phyloP scores from a whole-genome alignment of 23 tunicate genomes.

The Styela plicata region DNA sequence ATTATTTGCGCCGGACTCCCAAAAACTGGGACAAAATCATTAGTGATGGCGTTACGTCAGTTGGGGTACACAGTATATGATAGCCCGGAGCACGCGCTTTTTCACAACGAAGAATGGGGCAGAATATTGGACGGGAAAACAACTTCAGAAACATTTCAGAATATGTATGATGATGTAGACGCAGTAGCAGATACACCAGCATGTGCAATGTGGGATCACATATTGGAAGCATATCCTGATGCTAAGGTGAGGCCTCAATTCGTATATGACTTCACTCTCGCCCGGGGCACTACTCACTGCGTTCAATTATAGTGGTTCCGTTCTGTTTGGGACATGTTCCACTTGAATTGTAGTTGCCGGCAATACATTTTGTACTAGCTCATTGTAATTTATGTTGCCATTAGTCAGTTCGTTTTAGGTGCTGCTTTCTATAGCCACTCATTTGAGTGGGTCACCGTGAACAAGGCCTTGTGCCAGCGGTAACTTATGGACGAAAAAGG shows the following conservation, averaged over 20 bases:
- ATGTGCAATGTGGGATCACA: constrained; percentile 41
- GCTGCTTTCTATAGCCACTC: too few relatives aligned
- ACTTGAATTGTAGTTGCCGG: too few relatives aligned
- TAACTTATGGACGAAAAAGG: too few relatives aligned
- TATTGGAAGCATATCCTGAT: constrained; percentile 29
- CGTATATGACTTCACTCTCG: too few relatives aligned
- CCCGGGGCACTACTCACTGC: too few relatives aligned
- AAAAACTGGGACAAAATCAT: constrained; percentile 27
- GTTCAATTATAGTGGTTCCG: too few relatives aligned
- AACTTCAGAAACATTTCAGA: neutral
- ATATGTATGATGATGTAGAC: constrained; percentile 23
- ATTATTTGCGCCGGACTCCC: constrained; percentile 29
- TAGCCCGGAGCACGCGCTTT: constrained; percentile 13
- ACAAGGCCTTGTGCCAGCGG: too few relatives aligned
- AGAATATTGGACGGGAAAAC: constrained; percentile 21
- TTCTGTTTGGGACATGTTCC: too few relatives aligned
- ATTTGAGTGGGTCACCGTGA: too few relatives aligned
- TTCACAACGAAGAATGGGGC: constrained; percentile 30
- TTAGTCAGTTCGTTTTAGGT: too few relatives aligned
- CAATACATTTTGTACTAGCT: too few relatives aligned
- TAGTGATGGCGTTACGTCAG: constrained; percentile 19
- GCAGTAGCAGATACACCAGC: constrained; percentile 36
- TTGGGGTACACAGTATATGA: constrained; percentile 31
- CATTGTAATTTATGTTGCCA: too few relatives aligned
- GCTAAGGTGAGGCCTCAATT: constrained; percentile 15